phyloP scores from a whole-genome alignment of 2,888 invertebrate genomes.

The Dichetophora obliterata region DNA sequence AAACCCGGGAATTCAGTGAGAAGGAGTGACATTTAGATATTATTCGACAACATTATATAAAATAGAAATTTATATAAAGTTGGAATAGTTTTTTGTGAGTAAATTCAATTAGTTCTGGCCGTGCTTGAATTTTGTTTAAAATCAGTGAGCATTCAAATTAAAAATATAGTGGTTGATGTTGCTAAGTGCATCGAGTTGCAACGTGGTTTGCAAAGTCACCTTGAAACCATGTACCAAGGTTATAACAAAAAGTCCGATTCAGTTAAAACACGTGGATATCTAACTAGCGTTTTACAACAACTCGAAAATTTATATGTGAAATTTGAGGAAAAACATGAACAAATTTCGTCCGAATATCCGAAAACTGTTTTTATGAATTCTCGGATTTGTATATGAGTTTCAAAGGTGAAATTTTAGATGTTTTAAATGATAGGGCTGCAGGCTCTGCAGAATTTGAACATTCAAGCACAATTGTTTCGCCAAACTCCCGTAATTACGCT shows the following conservation, averaged over 20 bases:
- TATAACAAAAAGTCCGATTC: not conserved
- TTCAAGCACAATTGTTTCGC: not conserved
- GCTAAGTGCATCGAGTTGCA: not conserved
- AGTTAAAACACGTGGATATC: not conserved
- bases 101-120: too few relatives aligned
- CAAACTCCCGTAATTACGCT: not conserved
- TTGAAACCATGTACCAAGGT: not conserved
- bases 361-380: not conserved
- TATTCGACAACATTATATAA: too few relatives aligned
- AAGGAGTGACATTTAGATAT: too few relatives aligned
- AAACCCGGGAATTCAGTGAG: too few relatives aligned
- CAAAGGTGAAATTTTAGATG: slow-evolving; percentile 3
- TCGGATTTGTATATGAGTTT: slow-evolving; percentile 7
- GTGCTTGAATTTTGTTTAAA: too few relatives aligned
- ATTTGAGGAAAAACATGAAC: not conserved
- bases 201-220: not conserved
- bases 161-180: not conserved
- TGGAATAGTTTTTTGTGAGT: too few relatives aligned
- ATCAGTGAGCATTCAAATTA: too few relatives aligned
- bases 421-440: too few relatives aligned
- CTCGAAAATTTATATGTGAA: not conserved
- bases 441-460: not conserved
- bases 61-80: too few relatives aligned
- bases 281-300: not conserved
- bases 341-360: not conserved